Conservation (phyloP, 1,140 invertebrate species). For the Spodoptera litura region DNA sequence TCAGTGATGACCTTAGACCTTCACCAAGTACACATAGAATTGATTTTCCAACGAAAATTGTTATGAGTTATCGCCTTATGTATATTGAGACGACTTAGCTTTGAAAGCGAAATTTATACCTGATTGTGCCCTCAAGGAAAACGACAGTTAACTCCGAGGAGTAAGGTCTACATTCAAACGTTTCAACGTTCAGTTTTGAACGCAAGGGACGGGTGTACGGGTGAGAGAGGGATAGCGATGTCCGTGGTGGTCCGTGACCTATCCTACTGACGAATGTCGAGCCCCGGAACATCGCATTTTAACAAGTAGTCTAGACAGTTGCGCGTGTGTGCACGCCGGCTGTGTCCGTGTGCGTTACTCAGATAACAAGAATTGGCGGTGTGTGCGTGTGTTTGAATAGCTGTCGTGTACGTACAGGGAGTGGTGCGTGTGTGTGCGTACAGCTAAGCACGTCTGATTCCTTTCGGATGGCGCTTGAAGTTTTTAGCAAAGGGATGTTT, state of each 20-base stretch:
- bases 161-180: slow-evolving; percentile 62
- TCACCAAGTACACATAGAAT: slow-evolving; percentile 34
- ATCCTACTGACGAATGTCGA: slow-evolving; percentile 85
- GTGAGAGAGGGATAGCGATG: slow-evolving; percentile 64
- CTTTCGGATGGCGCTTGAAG: slow-evolving; percentile 24
- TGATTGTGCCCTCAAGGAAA: slow-evolving; percentile 57
- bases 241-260: slow-evolving; percentile 81
- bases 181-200: slow-evolving; percentile 40
- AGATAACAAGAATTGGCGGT: slow-evolving; percentile 45
- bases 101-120: slow-evolving; percentile 85
- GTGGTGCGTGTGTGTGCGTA: slow-evolving; percentile 56
- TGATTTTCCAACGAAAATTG: slow-evolving; percentile 32
- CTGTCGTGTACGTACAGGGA: slow-evolving; percentile 49
- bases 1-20: slow-evolving; percentile 47
- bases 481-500: slow-evolving; percentile 38
- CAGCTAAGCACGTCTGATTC: slow-evolving; percentile 50
- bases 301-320: slow-evolving; percentile 82
- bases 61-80: slow-evolving; percentile 56
- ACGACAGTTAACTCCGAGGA: slow-evolving; percentile 44
- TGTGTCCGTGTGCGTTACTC: slow-evolving; percentile 55
- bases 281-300: slow-evolving; percentile 83
- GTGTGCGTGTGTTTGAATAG: slow-evolving; percentile 61
- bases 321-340: slow-evolving; percentile 65
- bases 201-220: slow-evolving; percentile 60
- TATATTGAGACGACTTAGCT: slow-evolving; percentile 58